phyloP scores from a whole-genome alignment of 2,888 invertebrate genomes.

The Barypeithes pellucidus region DNA sequence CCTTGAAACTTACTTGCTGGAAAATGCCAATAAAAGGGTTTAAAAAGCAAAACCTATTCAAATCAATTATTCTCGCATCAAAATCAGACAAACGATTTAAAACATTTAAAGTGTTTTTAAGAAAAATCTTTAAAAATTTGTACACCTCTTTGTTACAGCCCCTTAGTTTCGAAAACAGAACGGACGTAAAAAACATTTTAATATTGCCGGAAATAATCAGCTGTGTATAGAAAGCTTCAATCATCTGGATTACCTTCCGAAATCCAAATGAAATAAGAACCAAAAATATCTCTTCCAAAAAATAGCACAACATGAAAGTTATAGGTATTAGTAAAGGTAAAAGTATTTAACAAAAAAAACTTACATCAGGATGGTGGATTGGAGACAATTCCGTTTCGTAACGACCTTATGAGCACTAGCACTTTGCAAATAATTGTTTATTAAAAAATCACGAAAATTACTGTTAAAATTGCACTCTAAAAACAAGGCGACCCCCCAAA shows the following conservation, averaged over 20 bases:
- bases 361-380: slow-evolving; percentile 11
- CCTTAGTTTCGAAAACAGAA: background rate
- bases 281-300: slow-evolving; percentile 4
- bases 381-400: background rate
- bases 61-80: slow-evolving; percentile 5
- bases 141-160: slow-evolving; percentile 11
- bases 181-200: too few species aligned
- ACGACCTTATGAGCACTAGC: slow-evolving; percentile 2
- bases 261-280: background rate
- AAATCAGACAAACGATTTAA: background rate
- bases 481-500: slow-evolving; percentile 43
- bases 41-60: background rate
- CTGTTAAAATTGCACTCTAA: slow-evolving; percentile 22
- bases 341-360: slow-evolving; percentile 8
- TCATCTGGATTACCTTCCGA: background rate
- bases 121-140: background rate
- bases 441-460: slow-evolving; percentile 4
- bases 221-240: background rate
- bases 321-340: background rate
- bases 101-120: background rate
- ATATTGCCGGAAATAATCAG: background rate
- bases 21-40: too few species aligned
- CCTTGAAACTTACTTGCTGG: background rate
- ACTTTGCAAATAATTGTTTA: slow-evolving; percentile 15
- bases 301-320: background rate